Percentiles rank a stretch among this genome's conserved stretches.
These are phyloP conservation scores for Epizoanthus rinbou DNA, from an alignment of 92 coral and sea anemone genomes.

Conservation along the genomic window DNA sequence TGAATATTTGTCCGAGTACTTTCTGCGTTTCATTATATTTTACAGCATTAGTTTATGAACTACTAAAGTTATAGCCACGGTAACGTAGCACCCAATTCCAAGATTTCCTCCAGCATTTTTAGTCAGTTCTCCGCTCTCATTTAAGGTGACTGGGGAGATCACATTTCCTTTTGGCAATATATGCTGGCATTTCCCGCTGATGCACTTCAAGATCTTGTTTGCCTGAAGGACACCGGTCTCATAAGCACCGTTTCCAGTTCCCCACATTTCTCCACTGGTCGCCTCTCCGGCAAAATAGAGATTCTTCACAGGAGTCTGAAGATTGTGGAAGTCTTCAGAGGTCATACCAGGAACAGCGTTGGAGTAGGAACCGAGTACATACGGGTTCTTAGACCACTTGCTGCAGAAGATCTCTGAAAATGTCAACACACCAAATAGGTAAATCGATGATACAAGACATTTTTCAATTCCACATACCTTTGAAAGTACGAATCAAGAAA, in stretches of 20 bases:
- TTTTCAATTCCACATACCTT: no score
- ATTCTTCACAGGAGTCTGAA: slow-evolving; percentile 40
- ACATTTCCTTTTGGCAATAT: slow-evolving; percentile 31
- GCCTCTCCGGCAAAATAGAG: slow-evolving; percentile 72
- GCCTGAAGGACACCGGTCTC: slow-evolving; percentile 54
- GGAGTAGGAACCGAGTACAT: slow-evolving; percentile 60
- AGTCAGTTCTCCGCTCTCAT: background rate
- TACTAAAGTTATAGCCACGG: no score
- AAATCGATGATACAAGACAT: no score
- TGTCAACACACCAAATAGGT: background rate
- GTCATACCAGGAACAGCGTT: slow-evolving; percentile 52
- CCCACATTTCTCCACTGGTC: slow-evolving; percentile 53
- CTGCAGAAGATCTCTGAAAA: slow-evolving; percentile 36
- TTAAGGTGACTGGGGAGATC: background rate
- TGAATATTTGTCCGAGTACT: no score
- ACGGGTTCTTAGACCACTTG: slow-evolving; percentile 60
- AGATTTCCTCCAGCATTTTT: no score
- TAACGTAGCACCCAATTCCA: no score
- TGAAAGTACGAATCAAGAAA: no score
- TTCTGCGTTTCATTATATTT: no score
- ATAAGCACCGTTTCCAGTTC: slow-evolving; percentile 77
- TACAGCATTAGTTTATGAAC: no score
- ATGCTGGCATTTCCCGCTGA: background rate
- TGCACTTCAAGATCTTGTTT: slow-evolving; percentile 34
- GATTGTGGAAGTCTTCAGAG: slow-evolving; percentile 35